Evolutionary conservation across 2,888 invertebrate genomes (phyloP).

Genomic region (Lochmaea crataegi): DNA sequence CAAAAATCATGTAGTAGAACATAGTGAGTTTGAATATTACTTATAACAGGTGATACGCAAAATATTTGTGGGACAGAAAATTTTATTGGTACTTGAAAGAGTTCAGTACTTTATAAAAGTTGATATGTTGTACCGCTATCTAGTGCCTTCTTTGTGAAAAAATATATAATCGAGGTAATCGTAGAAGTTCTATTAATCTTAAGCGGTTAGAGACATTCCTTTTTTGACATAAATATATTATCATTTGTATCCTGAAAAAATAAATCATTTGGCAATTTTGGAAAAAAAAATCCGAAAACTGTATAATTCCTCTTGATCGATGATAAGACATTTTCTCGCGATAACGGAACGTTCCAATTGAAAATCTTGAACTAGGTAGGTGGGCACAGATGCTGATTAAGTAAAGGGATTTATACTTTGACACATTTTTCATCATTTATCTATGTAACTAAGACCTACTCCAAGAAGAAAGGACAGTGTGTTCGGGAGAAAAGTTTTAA

Average conservation of each 20-base stretch:
- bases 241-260: too few species aligned
- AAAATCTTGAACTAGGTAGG: slow-evolving; percentile 9
- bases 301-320: slow-evolving; percentile 8
- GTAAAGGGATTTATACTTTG: slow-evolving; percentile 35
- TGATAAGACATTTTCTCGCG: slow-evolving; percentile 5
- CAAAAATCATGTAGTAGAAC: background rate
- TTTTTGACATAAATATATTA: too few species aligned
- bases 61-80: too few species aligned
- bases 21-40: too few species aligned
- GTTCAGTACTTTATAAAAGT: too few species aligned
- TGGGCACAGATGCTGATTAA: slow-evolving; percentile 36
- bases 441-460: slow-evolving; percentile 26
- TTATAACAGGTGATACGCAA: too few species aligned
- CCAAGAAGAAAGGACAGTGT: slow-evolving; percentile 27
- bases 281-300: background rate
- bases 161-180: too few species aligned
- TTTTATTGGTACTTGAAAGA: too few species aligned
- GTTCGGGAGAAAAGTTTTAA: slow-evolving; percentile 32
- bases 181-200: too few species aligned
- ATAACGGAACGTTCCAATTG: background rate
- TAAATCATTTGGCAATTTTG: background rate
- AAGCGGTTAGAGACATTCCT: background rate
- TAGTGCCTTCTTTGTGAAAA: too few species aligned
- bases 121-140: too few species aligned
- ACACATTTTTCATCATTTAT: slow-evolving; percentile 37